phyloP scores from a whole-genome alignment of 1,140 invertebrate species.

The Zeugodacus cucurbitae region DNA sequence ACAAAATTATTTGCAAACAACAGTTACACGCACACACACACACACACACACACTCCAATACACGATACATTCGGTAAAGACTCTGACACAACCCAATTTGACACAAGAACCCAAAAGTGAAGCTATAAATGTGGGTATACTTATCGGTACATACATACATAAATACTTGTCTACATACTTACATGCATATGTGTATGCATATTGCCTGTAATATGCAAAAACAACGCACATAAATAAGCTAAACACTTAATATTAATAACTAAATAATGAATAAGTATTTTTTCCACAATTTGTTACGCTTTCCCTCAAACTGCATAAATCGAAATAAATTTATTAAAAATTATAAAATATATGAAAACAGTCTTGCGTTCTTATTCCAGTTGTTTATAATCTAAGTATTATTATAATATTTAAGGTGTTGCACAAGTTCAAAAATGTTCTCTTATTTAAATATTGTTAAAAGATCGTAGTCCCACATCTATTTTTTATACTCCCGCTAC shows the following conservation, averaged over 20 bases:
- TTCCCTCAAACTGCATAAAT: conserved; percentile 38
- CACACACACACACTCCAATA: background rate
- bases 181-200: background rate
- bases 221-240: background rate
- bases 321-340: conserved; percentile 35
- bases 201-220: background rate
- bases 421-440: no score
- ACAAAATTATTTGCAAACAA: background rate
- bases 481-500: no score
- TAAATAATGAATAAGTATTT: conserved; percentile 34
- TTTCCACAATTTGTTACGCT: conserved; percentile 39
- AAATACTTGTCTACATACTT: background rate
- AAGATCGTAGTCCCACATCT: no score
- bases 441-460: no score
- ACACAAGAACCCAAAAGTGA: no score
- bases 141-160: background rate
- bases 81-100: background rate
- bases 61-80: background rate
- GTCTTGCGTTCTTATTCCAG: no score
- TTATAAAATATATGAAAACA: background rate
- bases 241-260: background rate
- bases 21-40: background rate
- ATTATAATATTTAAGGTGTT: no score
- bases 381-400: background rate
- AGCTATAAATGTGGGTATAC: background rate